Base-by-base conservation (phyloP, 1,140 invertebrate species). In the Diachasmimorpha longicaudata region DNA sequence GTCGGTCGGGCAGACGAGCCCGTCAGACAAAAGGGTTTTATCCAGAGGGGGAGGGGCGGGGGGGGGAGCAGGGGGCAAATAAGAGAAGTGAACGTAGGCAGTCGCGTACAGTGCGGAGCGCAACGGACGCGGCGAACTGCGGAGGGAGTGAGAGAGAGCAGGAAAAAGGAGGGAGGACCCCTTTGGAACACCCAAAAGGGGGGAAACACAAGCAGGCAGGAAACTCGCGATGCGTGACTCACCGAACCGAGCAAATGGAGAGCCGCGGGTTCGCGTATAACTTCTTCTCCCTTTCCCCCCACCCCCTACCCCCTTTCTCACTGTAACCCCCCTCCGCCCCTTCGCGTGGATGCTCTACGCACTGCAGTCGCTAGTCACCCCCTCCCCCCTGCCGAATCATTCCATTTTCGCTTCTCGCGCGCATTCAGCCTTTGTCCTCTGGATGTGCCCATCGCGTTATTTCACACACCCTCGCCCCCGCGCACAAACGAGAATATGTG, bases 201-300 rank as follows among this genome's bases (percentile, higher is more conserved):
- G 52, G 72, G 70, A 25, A 52, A 44, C 16, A 74, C 16, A 74
- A 31, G 23, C 19, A 58, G 73, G 79, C 85, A 87, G 86, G 86
- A 86, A 87, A 85, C 85, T 84, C 85, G 85, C 85, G 86, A 83
- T 86, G 85, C 85, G 85, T 87, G 86, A 87, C 86, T 86, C 86
- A 85, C 83, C 83, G 81, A 84, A 84, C 76, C 77, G 76, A 76
- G 42, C 83, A 79, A 78, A 77, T 69, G 69, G 81, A 79, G 83
- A 81, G 79, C 79, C 81, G 82, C 81, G 80, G 77, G 81, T 84
- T 84, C 81, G 83, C 84, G 84, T 68, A 77, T 39, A 77, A 37
- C 67, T 69, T 46, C 78, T 46, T 66, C 48, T 68, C 74, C 70
- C 72, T 55, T 78, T 74, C 19, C 36, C 72, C n/a, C n/a, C n/a